Conservation (phyloP, 1,140 invertebrate species). For the Drosophila nasuta region DNA sequence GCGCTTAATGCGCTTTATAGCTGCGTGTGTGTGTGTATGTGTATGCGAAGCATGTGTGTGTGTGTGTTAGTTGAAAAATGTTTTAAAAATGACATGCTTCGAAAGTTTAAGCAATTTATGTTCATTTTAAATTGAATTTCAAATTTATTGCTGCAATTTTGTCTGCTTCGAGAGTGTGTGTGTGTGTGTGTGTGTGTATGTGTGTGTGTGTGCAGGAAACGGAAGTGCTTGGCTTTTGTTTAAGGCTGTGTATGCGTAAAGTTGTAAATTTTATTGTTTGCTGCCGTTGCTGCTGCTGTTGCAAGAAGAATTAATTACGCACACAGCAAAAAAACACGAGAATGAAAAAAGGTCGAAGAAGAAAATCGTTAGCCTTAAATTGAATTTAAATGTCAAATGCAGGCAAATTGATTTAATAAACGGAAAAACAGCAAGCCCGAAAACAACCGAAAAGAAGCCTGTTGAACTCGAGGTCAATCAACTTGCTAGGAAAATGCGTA, state of each 20-base stretch:
- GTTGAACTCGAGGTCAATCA: slow-evolving; percentile 66
- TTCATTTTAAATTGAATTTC: slow-evolving; percentile 85
- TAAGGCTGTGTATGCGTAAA: slow-evolving; percentile 54
- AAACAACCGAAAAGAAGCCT: not conserved
- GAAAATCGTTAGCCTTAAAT: slow-evolving; percentile 39
- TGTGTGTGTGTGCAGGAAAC: slow-evolving; percentile 57
- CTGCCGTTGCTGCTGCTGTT: slow-evolving; percentile 28
- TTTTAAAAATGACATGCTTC: slow-evolving; percentile 84
- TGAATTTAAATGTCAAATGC: slow-evolving; percentile 53
- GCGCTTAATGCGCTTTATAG: slow-evolving; percentile 81
- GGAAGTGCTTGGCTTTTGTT: slow-evolving; percentile 72
- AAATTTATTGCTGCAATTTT: slow-evolving; percentile 84
- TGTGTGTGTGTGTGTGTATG: slow-evolving; percentile 31
- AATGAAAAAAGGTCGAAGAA: not conserved
- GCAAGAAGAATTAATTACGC: slow-evolving; percentile 75
- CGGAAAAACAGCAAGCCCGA: slow-evolving; percentile 6
- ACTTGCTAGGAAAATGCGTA: slow-evolving; percentile 48
- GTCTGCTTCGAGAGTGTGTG: slow-evolving; percentile 42
- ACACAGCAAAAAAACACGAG: slow-evolving; percentile 36
- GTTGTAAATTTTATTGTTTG: slow-evolving; percentile 76
- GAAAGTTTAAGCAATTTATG: slow-evolving; percentile 84
- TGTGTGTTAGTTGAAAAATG: slow-evolving; percentile 82
- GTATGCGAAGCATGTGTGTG: slow-evolving; percentile 13
- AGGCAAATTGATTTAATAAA: slow-evolving; percentile 52
- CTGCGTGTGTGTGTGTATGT: slow-evolving; percentile 18